Percentiles rank a stretch among this genome's conserved stretches.
These are phyloP conservation scores for Flabesymbios commensalis DNA, from an alignment of 2,888 invertebrate genomes.

Conservation along the genomic window DNA sequence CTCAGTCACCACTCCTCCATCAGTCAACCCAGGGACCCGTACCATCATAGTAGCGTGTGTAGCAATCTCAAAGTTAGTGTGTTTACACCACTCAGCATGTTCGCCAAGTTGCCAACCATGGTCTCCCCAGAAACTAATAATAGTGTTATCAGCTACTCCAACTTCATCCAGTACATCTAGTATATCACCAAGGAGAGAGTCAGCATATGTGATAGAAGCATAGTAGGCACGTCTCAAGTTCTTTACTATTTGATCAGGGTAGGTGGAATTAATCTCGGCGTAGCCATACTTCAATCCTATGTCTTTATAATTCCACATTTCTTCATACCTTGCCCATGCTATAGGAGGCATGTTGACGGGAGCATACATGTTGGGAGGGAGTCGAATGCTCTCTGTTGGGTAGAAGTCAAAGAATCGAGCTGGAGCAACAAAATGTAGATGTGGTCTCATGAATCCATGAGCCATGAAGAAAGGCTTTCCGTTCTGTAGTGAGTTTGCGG, in stretches of 20 bases:
- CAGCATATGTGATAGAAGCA: slow-evolving; percentile 18
- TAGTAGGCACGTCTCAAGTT: slow-evolving; percentile 31
- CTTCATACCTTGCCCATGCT: slow-evolving; percentile 40
- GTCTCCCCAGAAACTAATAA: slow-evolving; percentile 30
- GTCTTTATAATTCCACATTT: slow-evolving; percentile 37
- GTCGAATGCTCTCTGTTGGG: slow-evolving; percentile 17
- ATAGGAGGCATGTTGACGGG: slow-evolving; percentile 39
- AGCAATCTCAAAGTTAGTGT: slow-evolving; percentile 41
- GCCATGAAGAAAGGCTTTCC: slow-evolving; percentile 37
- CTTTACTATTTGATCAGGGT: slow-evolving; percentile 28
- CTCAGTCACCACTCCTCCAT: slow-evolving; percentile 35
- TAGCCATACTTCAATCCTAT: slow-evolving; percentile 29
- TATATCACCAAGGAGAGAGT: slow-evolving; percentile 24
- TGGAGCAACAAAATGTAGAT: slow-evolving; percentile 37
- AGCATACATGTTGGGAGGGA: slow-evolving; percentile 39
- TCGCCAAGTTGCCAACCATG: slow-evolving; percentile 36
- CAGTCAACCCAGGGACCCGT: slow-evolving; percentile 41
- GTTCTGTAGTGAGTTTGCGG: slow-evolving; percentile 5
- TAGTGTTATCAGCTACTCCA: slow-evolving; percentile 25
- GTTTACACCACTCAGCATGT: slow-evolving; percentile 37
- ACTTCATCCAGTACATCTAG: slow-evolving; percentile 11
- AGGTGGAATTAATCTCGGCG: slow-evolving; percentile 39
- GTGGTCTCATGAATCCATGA: slow-evolving; percentile 37
- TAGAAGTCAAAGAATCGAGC: slow-evolving; percentile 26
- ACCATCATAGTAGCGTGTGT: slow-evolving; percentile 44